phyloP scores from a whole-genome alignment of 2,113 vertebrate genomes.

The Chloropsis cyanopogon region DNA sequence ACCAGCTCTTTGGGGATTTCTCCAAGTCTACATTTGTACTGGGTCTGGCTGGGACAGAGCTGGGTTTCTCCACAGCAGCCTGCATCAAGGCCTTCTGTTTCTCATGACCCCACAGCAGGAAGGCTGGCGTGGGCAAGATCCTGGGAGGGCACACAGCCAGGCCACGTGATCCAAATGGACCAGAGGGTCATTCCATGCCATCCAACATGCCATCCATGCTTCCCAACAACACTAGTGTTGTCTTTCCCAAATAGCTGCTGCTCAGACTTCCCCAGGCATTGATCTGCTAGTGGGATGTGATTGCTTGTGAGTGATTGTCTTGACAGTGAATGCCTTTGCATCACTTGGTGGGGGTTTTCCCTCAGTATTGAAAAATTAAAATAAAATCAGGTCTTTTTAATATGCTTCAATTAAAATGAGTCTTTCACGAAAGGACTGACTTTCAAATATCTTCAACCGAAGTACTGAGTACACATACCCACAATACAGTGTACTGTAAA shows the following conservation, averaged over 20 bases:
- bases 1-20: background rate
- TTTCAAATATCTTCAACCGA: background rate
- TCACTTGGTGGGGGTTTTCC: background rate
- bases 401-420: background rate
- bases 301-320: background rate
- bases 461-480: background rate
- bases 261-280: background rate
- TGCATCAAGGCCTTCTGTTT: background rate
- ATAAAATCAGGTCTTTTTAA: background rate
- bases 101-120: background rate
- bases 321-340: background rate
- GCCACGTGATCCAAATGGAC: background rate
- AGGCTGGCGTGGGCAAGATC: background rate
- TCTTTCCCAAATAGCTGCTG: background rate
- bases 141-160: background rate
- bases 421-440: background rate
- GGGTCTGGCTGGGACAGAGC: background rate
- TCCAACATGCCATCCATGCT: background rate
- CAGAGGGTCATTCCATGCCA: background rate
- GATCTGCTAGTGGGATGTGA: background rate
- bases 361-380: background rate
- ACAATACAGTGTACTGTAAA: background rate
- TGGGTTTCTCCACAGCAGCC: background rate
- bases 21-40: background rate
- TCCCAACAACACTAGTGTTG: accelerated